Percentiles rank a stretch among this genome's conserved stretches.
Conservation (phyloP, 2,888 invertebrate genomes). For the Therioaphis trifolii region DNA sequence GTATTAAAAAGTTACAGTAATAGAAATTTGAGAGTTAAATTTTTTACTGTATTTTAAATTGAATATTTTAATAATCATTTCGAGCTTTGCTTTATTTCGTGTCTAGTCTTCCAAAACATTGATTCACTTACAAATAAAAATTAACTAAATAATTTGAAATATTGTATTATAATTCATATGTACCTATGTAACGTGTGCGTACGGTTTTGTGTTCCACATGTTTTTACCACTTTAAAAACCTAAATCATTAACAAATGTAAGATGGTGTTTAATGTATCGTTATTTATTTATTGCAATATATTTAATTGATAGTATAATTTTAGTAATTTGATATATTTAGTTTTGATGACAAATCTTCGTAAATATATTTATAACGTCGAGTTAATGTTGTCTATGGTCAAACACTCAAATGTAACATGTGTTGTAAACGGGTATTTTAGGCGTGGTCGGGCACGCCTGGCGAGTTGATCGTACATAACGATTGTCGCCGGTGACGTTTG, state of each 20-base stretch:
- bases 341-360: background rate
- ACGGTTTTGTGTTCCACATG: background rate
- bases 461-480: constrained; percentile 29
- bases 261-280: background rate
- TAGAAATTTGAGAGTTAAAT: too few species aligned
- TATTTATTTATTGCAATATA: background rate
- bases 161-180: too few species aligned
- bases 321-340: background rate
- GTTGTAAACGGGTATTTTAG: constrained; percentile 43
- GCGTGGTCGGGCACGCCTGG: constrained; percentile 54
- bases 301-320: background rate
- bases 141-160: background rate
- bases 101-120: too few species aligned
- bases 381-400: constrained; percentile 36
- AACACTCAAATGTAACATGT: constrained; percentile 42
- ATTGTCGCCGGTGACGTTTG: constrained; percentile 20
- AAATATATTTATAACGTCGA: background rate
- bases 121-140: background rate
- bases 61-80: too few species aligned
- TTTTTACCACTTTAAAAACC: background rate
- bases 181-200: background rate
- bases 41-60: too few species aligned
- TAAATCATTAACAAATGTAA: background rate
- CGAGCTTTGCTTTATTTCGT: too few species aligned
- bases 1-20: too few species aligned